Percentiles rank a stretch among this genome's conserved stretches.
Evolutionary conservation across 2,888 invertebrate genomes (phyloP).

Genomic region (Rhagonycha lutea): DNA sequence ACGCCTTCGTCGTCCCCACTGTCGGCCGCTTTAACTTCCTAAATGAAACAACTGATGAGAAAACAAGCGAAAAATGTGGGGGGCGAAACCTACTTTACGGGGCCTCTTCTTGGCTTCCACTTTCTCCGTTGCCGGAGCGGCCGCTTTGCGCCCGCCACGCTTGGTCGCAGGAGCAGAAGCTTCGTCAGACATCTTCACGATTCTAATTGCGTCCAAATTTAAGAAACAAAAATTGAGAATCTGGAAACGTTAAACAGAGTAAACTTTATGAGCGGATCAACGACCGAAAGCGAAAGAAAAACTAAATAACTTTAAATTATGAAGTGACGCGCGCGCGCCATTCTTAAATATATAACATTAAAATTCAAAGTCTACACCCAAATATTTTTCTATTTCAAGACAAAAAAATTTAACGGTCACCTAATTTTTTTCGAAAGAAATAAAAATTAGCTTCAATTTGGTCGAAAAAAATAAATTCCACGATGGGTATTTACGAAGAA

Average conservation of each 20-base stretch:
- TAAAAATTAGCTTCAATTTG: constrained; percentile 47
- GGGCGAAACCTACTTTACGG: background rate
- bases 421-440: constrained; percentile 24
- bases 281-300: constrained; percentile 14
- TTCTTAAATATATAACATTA: constrained; percentile 53
- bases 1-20: constrained; percentile 43
- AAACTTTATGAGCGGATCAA: background rate
- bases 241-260: background rate
- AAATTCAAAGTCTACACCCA: constrained; percentile 52
- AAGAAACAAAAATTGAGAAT: background rate
- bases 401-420: constrained; percentile 30
- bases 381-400: constrained; percentile 48
- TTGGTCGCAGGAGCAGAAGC: constrained; percentile 53
- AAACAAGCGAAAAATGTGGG: background rate
- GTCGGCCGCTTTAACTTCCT: constrained; percentile 39
- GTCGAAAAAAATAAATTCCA: constrained; percentile 26
- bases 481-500: constrained; percentile 30
- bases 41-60: background rate
- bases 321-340: constrained; percentile 48
- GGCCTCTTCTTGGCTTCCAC: constrained; percentile 28
- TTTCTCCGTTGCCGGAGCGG: constrained; percentile 36
- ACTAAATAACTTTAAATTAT: constrained; percentile 37
- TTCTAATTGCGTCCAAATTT: background rate
- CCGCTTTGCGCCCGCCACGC: constrained; percentile 51
- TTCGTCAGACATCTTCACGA: constrained; percentile 50